phyloP scores from a whole-genome alignment of 2,113 vertebrate species.

The Leucosticte australis region DNA sequence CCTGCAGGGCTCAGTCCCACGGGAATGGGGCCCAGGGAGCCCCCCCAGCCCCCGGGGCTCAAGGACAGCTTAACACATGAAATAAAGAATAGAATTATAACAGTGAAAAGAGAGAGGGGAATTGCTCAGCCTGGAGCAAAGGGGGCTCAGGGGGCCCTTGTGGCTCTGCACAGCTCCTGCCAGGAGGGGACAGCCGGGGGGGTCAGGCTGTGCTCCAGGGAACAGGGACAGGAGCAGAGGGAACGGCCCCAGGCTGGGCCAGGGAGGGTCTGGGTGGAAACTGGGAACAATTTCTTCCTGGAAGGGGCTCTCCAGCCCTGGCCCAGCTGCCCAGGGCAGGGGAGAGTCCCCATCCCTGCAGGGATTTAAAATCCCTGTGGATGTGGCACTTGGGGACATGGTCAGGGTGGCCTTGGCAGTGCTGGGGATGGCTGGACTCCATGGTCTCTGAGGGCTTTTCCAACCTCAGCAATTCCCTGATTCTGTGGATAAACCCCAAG shows the following conservation, averaged over 20 bases:
- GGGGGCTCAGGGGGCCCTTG: not conserved
- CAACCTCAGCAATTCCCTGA: not conserved
- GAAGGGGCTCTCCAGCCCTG: accelerated
- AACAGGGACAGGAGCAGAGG: not conserved
- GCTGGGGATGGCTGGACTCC: accelerated
- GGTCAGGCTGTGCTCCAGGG: not conserved
- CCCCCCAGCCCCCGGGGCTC: not conserved
- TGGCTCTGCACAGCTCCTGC: not conserved
- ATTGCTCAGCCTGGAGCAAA: not conserved
- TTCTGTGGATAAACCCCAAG: not conserved
- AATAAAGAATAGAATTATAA: not conserved
- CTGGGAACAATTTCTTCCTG: accelerated
- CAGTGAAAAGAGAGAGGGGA: not conserved
- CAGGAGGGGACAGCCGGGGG: not conserved
- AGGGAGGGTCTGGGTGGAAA: accelerated
- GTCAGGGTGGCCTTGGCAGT: not conserved
- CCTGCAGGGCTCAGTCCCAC: accelerated
- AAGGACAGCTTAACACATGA: not conserved
- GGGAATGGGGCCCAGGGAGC: not conserved
- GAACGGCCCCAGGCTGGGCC: accelerated
- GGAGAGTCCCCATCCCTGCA: accelerated
- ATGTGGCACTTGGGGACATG: not conserved
- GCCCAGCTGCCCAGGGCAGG: not conserved
- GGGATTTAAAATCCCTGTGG: accelerated
- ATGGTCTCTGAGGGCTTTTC: not conserved